Base-by-base conservation (phyloP, 2,113 vertebrate genomes). In the Phrynosoma blainvillii region DNA sequence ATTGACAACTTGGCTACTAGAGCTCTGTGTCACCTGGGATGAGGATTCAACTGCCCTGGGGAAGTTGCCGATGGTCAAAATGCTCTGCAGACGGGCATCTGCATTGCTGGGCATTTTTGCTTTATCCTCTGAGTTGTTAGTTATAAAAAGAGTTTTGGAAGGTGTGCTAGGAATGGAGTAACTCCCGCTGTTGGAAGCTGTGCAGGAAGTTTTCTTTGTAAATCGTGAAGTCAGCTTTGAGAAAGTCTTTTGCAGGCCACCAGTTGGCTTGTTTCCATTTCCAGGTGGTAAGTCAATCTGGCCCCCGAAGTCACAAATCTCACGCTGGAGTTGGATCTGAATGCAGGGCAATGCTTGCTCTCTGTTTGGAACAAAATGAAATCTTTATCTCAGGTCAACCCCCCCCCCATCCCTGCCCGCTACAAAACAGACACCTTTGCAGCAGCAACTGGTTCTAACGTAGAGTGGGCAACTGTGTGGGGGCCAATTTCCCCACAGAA, bases 171-270 rank as follows among this genome's bases (percentile, higher is more conserved):
- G 98, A 94, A 99, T 98, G 81, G 99, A 98, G 86, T 98, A 99
- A 93, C 97, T 98, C 30, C 97, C 96, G 91, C 96, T 97, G 52
- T 95, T 97, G 1, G 97, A 93, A 89, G 90, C 95, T 54, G 97
- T 95, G 84, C 98, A 98, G 2, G 98, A 98, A 54, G 97, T 95
- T 95, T 99, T 99, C 97, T 98, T 99, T 92, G 99, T 99, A 96
- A 99, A 98, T 91, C 98, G 98, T 82, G 99, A 99, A 83, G 99
- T 99, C 93, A 99, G 96, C 95, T 99, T 99, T 81, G 98, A 99
- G 95, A 99, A 99, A 0, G 99, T 99, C 96, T 98, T 99, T 90
- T 99, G 99, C 16, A 99, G 94, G 14, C 99, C 99, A 30, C 98
- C 97, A 11, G 98, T 98, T 85, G 98, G 94, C 95, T 99, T 99